Percentiles rank a stretch among this genome's conserved stretches.
Evolutionary conservation across 2,888 invertebrate genomes (phyloP).

Genomic region (Asteroscopus sphinx): DNA sequence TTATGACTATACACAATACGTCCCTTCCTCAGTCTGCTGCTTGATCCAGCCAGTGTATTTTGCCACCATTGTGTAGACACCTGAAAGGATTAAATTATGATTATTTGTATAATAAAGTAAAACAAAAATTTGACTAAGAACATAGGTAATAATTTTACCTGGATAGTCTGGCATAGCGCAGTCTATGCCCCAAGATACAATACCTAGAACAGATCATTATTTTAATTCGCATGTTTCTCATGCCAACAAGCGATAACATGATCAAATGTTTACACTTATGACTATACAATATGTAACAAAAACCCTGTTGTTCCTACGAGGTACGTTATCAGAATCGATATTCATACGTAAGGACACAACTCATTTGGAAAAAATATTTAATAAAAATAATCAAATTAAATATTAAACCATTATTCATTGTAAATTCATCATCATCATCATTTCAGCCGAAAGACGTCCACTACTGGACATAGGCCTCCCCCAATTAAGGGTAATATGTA

Average conservation of each 20-base stretch:
- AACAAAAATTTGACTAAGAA: not conserved
- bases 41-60: conserved; percentile 89
- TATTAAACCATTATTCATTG: no score
- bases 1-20: conserved; percentile 76
- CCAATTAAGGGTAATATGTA: no score
- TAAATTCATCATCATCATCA: no score
- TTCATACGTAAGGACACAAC: no score
- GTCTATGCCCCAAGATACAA: conserved; percentile 92
- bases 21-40: conserved; percentile 76
- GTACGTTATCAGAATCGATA: no score
- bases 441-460: no score
- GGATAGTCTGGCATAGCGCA: conserved; percentile 90
- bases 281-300: no score
- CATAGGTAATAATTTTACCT: conserved; percentile 65
- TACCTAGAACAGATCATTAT: conserved; percentile 77
- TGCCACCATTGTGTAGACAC: conserved; percentile 90
- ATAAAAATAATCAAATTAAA: no score
- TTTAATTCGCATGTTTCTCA: not conserved
- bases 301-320: no score
- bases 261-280: no score
- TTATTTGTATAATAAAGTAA: not conserved
- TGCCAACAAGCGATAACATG: not conserved
- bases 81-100: conserved; percentile 67
- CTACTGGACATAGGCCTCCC: no score
- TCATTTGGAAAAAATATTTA: no score